Base-by-base conservation (phyloP, 1,140 invertebrate genomes). In the Popillia japonica region DNA sequence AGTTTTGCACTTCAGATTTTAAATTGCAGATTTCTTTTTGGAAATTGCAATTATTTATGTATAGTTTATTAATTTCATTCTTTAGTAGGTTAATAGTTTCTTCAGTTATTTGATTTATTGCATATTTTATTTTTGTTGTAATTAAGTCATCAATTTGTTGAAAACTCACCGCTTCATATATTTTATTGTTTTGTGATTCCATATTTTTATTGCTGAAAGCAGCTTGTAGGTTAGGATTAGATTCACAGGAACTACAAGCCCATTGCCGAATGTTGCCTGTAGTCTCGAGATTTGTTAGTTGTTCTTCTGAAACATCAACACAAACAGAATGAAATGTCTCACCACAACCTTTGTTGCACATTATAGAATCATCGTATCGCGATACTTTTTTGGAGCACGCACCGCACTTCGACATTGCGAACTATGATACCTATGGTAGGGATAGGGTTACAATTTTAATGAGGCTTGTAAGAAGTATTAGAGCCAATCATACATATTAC, bases 1-100 rank as follows among this genome's bases (percentile, higher is more conserved):
- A 44, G 14, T 17, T 61, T 61, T 61, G 59, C 3, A 61, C 59
- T 61, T 61, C 59, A 61, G 11, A 14, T 17, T 20, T 61, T 61
- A 61, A 17, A 61, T 61, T 61, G 59, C 59, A 61, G 17, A 61
- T 61, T 61, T 61, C 20, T 20, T 61, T 8, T 61, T 61, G 59
- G n/a, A 61, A 61, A 17, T 9, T 61, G 59, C 59, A 61, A 22
- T 22, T 61, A 2, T 61, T 61, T 61, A 61, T 61, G 11, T 61
- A 8, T 61, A 61, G 20, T 20, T 61, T 61, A 61, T 17, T 61
- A 8, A 20, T 61, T n/a, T 61, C 11, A 61, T n/a, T 14, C 59
- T 61, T 61, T 20, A 61, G 17, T 14, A n/a, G 59, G 17, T n/a
- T 61, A 17, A 61, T 20, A 61, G 59, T 61, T 61, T 20, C 17